phyloP scores from a whole-genome alignment of 2,888 invertebrate species.

The Acheta domesticus region DNA sequence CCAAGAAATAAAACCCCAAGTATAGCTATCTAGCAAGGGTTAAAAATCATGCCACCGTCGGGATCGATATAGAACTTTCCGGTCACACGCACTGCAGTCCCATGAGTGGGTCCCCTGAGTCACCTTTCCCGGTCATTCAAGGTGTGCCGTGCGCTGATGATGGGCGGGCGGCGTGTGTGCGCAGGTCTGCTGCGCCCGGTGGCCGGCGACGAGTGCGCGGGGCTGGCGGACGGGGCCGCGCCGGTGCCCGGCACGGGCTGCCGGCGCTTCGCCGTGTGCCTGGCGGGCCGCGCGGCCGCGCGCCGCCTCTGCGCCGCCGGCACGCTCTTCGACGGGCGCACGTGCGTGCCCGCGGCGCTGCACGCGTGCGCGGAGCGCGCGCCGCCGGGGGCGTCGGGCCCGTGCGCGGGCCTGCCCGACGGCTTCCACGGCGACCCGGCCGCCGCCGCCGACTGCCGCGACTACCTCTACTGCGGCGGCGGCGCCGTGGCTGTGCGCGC shows the following conservation, averaged over 20 bases:
- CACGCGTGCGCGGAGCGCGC: constrained; percentile 25
- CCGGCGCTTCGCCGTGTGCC: constrained; percentile 53
- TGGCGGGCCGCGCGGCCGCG: constrained; percentile 49
- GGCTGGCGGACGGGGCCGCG: constrained; percentile 43
- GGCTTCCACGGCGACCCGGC: constrained; percentile 39
- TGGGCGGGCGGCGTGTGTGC: no score
- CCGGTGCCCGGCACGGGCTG: constrained; percentile 53
- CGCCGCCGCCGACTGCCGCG: constrained; percentile 36
- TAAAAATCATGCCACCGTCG: no score
- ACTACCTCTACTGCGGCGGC: constrained; percentile 38
- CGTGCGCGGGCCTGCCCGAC: constrained; percentile 33
- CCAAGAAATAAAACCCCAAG: no score
- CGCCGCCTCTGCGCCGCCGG: constrained; percentile 44
- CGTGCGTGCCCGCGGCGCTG: constrained; percentile 43
- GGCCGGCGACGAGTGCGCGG: constrained; percentile 38
- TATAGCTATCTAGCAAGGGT: no score
- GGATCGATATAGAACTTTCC: no score
- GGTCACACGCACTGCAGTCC: no score
- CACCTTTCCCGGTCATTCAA: no score
- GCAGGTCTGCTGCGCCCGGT: neutral
- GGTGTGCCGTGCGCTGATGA: no score
- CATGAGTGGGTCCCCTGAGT: no score
- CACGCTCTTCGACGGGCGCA: constrained; percentile 44
- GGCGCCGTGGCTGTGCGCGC: constrained; percentile 41
- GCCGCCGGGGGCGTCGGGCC: neutral